Conservation (phyloP, 2,797 vertebrate genomes). For the Mustela erminea region DNA sequence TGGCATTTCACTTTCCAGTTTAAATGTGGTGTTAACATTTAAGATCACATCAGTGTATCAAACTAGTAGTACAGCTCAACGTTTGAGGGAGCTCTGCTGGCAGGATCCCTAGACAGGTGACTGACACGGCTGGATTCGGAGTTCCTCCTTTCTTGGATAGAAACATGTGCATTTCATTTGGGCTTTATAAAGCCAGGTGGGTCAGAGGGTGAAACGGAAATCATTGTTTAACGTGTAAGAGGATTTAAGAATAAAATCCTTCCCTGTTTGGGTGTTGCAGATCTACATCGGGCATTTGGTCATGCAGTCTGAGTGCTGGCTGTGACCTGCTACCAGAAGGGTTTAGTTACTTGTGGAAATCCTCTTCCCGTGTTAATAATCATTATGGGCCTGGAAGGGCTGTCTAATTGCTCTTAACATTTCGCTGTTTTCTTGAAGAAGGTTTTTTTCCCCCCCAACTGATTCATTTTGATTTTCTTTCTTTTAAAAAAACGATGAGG, state of each 20-base stretch:
- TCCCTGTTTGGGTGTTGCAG: background rate
- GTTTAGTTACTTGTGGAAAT: constrained; percentile 38
- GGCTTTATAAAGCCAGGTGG: constrained; percentile 3
- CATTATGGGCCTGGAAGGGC: background rate
- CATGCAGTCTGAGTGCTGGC: background rate
- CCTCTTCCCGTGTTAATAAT: background rate
- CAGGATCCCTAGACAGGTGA: background rate
- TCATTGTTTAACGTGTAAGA: background rate
- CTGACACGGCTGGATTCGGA: background rate
- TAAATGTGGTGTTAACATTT: background rate
- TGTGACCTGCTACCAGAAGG: background rate
- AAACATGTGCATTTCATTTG: background rate
- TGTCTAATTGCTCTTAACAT: background rate
- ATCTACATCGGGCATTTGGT: background rate
- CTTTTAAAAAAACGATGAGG: background rate
- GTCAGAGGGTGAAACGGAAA: constrained; percentile 34
- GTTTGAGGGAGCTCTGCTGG: background rate
- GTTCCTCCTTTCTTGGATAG: background rate
- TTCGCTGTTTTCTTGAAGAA: constrained; percentile 38
- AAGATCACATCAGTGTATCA: background rate
- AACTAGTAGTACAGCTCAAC: background rate
- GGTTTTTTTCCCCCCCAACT: background rate
- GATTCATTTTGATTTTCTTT: constrained; percentile 45
- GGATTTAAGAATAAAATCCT: constrained; percentile 50
- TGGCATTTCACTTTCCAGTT: background rate